Evolutionary conservation across 2,797 vertebrate species (phyloP).

Genomic region (Benthosema pterotum): DNA sequence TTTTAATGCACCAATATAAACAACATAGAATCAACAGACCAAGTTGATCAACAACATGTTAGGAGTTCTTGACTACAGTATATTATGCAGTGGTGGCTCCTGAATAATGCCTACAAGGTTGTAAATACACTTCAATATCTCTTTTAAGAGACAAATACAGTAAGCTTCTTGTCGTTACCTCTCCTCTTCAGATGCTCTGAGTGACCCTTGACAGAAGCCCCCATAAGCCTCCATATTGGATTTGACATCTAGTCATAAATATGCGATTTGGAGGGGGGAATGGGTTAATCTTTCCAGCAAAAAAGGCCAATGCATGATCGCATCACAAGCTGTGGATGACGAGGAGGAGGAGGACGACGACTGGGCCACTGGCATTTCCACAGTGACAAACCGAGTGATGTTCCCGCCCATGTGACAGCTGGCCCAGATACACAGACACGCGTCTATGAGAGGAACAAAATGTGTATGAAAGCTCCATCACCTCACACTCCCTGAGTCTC

Average conservation of each 20-base stretch:
- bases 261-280: constrained; percentile 67
- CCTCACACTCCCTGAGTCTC: constrained; percentile 4
- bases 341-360: constrained; percentile 56
- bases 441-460: constrained; percentile 46
- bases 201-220: constrained; percentile 49
- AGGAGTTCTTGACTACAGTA: no score
- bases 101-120: no score
- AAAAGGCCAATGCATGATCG: constrained; percentile 78
- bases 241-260: constrained; percentile 74
- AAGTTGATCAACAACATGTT: no score
- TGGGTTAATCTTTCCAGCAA: constrained; percentile 72
- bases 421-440: constrained; percentile 16
- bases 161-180: constrained; percentile 16
- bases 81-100: no score
- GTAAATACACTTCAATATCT: neutral
- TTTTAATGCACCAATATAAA: no score
- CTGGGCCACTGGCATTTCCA: constrained; percentile 55
- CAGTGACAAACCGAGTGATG: constrained; percentile 55
- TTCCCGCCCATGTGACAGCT: constrained; percentile 45
- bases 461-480: constrained; percentile 18
- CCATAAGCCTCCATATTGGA: constrained; percentile 52
- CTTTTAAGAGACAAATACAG: constrained; percentile 16
- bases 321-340: constrained; percentile 69
- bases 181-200: constrained; percentile 44
- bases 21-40: no score